Conservation (phyloP, 2,888 invertebrate species). For the Rugalucina vietnamica region DNA sequence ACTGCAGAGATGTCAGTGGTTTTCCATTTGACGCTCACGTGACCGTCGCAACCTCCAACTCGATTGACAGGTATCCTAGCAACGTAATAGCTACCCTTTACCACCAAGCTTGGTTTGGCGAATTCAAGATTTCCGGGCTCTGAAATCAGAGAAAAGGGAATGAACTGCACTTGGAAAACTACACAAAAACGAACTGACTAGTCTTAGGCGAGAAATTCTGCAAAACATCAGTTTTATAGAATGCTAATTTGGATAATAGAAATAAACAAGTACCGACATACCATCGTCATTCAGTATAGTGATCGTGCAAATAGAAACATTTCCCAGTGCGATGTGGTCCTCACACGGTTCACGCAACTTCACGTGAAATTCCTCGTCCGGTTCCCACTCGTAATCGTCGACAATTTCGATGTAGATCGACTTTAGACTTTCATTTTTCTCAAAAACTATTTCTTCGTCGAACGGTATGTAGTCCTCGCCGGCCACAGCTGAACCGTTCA, state of each 20-base stretch:
- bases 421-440: conserved; percentile 85
- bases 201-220: too few species aligned
- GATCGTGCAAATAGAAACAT: conserved; percentile 86
- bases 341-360: conserved; percentile 81
- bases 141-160: too few species aligned
- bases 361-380: conserved; percentile 87
- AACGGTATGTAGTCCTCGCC: conserved; percentile 86
- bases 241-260: too few species aligned
- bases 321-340: conserved; percentile 84
- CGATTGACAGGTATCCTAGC: conserved; percentile 85
- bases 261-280: too few species aligned
- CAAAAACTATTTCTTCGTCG: conserved; percentile 85
- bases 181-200: too few species aligned
- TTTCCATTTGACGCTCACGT: conserved; percentile 85
- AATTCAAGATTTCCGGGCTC: conserved; percentile 86
- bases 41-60: conserved; percentile 86
- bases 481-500: conserved; percentile 86
- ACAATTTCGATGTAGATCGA: conserved; percentile 85
- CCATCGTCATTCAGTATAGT: conserved; percentile 87
- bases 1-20: conserved; percentile 87
- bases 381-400: conserved; percentile 87
- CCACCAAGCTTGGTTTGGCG: conserved; percentile 86
- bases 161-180: too few species aligned
- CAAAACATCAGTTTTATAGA: too few species aligned
- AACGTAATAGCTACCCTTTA: conserved; percentile 86